Evolutionary conservation across 2,888 invertebrate genomes (phyloP).

Genomic region (Spilosoma lubricipeda): DNA sequence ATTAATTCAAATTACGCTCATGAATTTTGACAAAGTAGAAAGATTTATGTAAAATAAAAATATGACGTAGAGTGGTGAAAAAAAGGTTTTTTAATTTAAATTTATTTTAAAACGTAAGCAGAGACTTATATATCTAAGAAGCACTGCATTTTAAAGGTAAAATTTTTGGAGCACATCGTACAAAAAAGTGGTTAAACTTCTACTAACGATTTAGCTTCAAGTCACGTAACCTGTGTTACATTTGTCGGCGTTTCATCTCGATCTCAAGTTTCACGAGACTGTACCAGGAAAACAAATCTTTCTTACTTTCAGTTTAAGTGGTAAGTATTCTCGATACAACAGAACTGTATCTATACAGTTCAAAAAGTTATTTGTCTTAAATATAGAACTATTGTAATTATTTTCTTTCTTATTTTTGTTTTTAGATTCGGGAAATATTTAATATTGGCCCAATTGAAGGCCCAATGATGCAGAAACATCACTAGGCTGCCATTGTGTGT

Average conservation of each 20-base stretch:
- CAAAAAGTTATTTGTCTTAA: not conserved
- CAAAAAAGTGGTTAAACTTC: slow-evolving; percentile 28
- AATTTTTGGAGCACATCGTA: slow-evolving; percentile 20
- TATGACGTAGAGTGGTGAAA: not conserved
- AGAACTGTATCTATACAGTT: not conserved
- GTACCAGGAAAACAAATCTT: slow-evolving; percentile 48
- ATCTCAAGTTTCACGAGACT: slow-evolving; percentile 51
- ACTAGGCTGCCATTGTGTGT: no score
- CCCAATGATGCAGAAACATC: no score
- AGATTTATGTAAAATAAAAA: not conserved
- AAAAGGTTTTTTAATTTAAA: not conserved
- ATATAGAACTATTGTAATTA: not conserved
- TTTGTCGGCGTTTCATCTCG: slow-evolving; percentile 51
- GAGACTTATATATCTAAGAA: slow-evolving; percentile 25
- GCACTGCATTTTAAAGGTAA: slow-evolving; percentile 23
- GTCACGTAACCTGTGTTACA: slow-evolving; percentile 49
- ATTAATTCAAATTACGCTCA: not conserved
- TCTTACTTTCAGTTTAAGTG: slow-evolving; percentile 38
- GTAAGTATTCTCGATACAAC: slow-evolving; percentile 25
- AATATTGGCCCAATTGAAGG: no score
- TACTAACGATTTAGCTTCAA: slow-evolving; percentile 37
- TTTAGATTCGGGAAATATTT: no score
- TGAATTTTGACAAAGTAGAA: not conserved
- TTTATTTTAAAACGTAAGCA: not conserved
- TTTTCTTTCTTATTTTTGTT: not conserved